Evolutionary conservation across 2,113 vertebrate genomes (phyloP), one percentile per base, ranked within the genome.

Genomic region (Oceanites oceanicus): DNA sequence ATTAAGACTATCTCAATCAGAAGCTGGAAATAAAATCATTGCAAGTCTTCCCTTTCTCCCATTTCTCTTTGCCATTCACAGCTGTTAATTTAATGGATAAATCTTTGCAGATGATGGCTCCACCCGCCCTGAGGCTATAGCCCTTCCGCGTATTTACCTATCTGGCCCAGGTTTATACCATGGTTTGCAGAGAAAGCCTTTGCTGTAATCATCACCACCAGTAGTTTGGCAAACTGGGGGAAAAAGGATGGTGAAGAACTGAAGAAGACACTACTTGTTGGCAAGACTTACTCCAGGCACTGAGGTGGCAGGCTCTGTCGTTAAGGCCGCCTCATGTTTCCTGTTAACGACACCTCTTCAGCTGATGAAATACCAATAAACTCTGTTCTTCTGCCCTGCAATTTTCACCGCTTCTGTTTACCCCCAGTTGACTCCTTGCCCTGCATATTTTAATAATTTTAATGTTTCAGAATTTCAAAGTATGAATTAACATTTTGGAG

Each of bases 301-400:
- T 4, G 44, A 11, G 23, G 21, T 3, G 38, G 15, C n/a, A 7
- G 34, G 42, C 12, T 27, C 32, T n/a, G 32, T 16, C 5, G 0
- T 25, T 32, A 52, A 53, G 73, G 44, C 50, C 4, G 5, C 22
- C 50, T 32, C n/a, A 3, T 7, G 8, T 27, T 44, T 36, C 3
- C 50, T 50, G 66, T 20, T 50, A 38, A 17, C 27, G 52, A 6
- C 52, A 66, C 11, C 38, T 53, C 74, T 45, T 20, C 27, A 26
- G 16, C 0, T 30, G 59, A 40, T 53, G 20, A 36, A 58, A 55
- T 16, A 16, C 20, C 2, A 1, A 29, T 38, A 58, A 36, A 44
- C 34, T 53, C 63, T 23, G 26, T 7, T 50, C 50, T 22, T 36
- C 73, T 58, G 44, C 36, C 50, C 74, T 45, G 52, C 59, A 52